Evolutionary conservation across 2,797 vertebrate genomes (phyloP).

Genomic region (Netta rufina): DNA sequence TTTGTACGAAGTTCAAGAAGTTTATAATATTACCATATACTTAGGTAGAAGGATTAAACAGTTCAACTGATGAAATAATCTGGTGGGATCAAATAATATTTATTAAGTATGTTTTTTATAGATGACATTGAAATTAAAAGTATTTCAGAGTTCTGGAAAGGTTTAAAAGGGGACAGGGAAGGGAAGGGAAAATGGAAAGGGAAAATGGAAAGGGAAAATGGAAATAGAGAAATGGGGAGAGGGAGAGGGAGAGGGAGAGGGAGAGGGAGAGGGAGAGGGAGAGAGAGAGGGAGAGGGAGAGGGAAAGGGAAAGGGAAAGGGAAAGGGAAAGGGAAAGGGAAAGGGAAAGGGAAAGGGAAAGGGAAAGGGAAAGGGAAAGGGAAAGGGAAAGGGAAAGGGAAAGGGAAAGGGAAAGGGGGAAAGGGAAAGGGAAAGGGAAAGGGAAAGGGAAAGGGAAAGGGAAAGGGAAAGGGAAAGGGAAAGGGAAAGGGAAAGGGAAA

Average conservation of each 20-base stretch:
- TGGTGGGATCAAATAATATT: neutral
- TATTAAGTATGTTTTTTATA: neutral
- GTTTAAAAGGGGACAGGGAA: neutral
- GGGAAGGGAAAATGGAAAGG: no score
- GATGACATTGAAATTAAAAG: neutral
- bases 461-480: neutral
- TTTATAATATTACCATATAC: neutral
- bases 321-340: neutral
- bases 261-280: neutral
- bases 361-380: neutral
- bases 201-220: neutral
- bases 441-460: neutral
- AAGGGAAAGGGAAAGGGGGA: neutral
- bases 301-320: no score
- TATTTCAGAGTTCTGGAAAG: neutral
- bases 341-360: neutral
- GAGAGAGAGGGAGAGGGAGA: neutral
- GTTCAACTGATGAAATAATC: neutral
- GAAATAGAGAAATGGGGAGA: no score
- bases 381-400: neutral
- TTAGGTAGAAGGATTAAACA: neutral
- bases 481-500: neutral
- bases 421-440: neutral
- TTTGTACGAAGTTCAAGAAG: neutral
- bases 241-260: neutral